Evolutionary conservation across 2,113 vertebrate genomes (phyloP), one percentile per base, ranked within the genome.

Genomic region (Puntigrus tetrazona): DNA sequence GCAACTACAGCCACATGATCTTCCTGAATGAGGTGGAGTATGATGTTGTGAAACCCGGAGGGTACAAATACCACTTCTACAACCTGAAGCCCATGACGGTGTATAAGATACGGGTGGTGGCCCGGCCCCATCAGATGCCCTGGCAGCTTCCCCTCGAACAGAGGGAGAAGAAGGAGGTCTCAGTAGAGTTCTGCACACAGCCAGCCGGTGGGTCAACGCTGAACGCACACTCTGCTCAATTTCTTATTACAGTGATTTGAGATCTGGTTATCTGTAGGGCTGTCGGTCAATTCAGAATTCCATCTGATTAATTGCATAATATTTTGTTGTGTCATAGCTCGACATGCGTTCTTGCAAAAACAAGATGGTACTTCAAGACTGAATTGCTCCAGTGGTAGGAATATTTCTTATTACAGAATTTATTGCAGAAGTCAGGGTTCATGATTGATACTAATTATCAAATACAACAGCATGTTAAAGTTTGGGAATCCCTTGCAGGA

Each of bases 91-190:
- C 98, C 83, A 95, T 95, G 88, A 94, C 93, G 86, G 95, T 95
- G 90, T 97, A 97, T 93, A 98, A 96, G 92, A 96, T 99, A 88
- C 96, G 95, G 83, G 95, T 96, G 55, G 94, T 96, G 91, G 98
- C 97, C 31, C 94, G 94, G 87, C 96, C 97, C n/a, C 98, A 99
- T 92, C 97, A 99, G 94, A 94, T 97, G 95, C 98, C 98, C 91
- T 99, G 98, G 98, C 97, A 99, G 91, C 96, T 99, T 85, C 96
- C 96, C 0, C 88, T 97, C 88, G 98, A 98, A 88, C 98, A 99
- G 63, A 93, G 98, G 67, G 97, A 99, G 14, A 96, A 96, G 89
- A 97, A 95, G 89, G 97, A 98, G 91, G 97, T 96, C 91, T 95
- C 92, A 4, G 93, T 96, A 90, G 98, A 99, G 86, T 99, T 99